phyloP scores from a whole-genome alignment of 2,888 invertebrate species.

The Aporophyla lueneburgensis region DNA sequence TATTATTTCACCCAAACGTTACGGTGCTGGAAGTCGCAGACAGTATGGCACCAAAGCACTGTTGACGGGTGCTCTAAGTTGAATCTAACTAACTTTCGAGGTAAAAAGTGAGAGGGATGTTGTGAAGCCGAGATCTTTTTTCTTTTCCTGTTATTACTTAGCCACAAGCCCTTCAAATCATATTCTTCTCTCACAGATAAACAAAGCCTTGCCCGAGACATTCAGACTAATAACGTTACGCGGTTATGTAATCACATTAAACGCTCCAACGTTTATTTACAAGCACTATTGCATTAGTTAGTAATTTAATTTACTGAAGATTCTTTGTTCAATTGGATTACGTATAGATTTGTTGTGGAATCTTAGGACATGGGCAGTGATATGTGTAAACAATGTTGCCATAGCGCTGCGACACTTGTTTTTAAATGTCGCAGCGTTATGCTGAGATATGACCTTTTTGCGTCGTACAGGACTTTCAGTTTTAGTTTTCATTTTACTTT shows the following conservation, averaged over 20 bases:
- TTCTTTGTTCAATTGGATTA: slow-evolving; percentile 63
- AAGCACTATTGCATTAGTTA: slow-evolving; percentile 52
- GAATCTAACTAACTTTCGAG: not conserved
- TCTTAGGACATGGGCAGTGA: slow-evolving; percentile 22
- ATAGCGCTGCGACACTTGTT: no score
- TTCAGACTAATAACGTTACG: not conserved
- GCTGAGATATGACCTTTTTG: no score
- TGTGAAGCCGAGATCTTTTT: not conserved
- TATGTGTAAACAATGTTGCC: not conserved
- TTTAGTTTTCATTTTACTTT: no score
- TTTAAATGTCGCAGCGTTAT: no score
- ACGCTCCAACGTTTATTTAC: slow-evolving; percentile 47
- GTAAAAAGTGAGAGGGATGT: not conserved
- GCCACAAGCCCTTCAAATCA: no score
- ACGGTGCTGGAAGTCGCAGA: slow-evolving; percentile 28
- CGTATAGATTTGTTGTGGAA: slow-evolving; percentile 26
- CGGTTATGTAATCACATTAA: slow-evolving; percentile 55
- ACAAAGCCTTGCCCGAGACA: slow-evolving; percentile 14
- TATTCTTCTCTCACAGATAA: not conserved
- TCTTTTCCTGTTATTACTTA: no score
- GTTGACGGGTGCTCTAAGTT: slow-evolving; percentile 18
- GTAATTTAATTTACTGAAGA: slow-evolving; percentile 65
- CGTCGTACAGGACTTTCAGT: no score
- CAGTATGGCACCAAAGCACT: slow-evolving; percentile 25
- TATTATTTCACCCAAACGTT: slow-evolving; percentile 18